Conservation (phyloP, 1,140 invertebrate genomes). For the Drosophila pruinosa region DNA sequence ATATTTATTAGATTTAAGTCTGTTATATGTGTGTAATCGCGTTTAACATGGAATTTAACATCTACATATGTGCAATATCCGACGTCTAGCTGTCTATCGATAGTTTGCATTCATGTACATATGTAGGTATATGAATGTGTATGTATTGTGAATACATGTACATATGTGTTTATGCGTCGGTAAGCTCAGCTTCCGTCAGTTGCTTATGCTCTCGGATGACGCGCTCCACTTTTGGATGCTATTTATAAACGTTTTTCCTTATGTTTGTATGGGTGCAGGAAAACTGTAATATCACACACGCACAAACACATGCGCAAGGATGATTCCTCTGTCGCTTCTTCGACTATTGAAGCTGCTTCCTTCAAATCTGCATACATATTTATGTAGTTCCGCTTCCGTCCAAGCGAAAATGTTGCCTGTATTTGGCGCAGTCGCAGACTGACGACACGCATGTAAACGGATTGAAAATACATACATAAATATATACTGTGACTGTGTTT, state of each 20-base stretch:
- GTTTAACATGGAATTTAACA: background rate
- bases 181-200: constrained; percentile 55
- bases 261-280: constrained; percentile 26
- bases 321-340: constrained; percentile 36
- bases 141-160: background rate
- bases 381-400: constrained; percentile 78
- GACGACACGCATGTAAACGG: constrained; percentile 32
- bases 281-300: constrained; percentile 2
- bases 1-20: background rate
- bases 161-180: constrained; percentile 34
- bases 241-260: constrained; percentile 71
- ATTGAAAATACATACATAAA: constrained; percentile 29
- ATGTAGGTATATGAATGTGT: background rate
- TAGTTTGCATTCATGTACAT: background rate
- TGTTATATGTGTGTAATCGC: background rate
- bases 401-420: constrained; percentile 14
- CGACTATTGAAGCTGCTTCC: constrained; percentile 50
- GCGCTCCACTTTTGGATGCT: constrained; percentile 77
- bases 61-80: background rate
- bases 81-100: background rate
- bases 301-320: constrained; percentile 46
- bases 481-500: constrained; percentile 7
- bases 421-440: constrained; percentile 60
- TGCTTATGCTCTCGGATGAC: constrained; percentile 27
- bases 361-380: constrained; percentile 70